Conservation (phyloP, 1,140 invertebrate genomes). For the Lycorma delicatula region DNA sequence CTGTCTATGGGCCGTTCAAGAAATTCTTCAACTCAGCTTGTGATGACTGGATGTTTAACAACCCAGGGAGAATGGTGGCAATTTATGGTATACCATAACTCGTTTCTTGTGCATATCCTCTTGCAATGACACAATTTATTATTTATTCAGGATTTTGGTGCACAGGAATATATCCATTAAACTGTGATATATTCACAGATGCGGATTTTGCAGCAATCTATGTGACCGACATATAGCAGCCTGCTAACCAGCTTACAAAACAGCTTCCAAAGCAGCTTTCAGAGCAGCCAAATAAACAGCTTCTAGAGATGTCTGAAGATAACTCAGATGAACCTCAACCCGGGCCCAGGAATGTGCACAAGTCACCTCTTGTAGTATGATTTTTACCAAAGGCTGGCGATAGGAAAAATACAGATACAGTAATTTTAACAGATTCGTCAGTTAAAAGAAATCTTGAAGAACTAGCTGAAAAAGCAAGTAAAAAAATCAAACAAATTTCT, state of each 20-base stretch:
- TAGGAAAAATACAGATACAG: too few species aligned
- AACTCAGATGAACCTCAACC: too few species aligned
- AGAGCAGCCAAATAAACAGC: too few species aligned
- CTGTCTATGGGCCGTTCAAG: conserved; percentile 34
- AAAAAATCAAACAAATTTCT: too few species aligned
- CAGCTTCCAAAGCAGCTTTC: too few species aligned
- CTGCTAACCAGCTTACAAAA: neutral
- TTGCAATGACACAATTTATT: conserved; percentile 25
- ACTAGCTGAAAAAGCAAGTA: too few species aligned
- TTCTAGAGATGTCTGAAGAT: too few species aligned
- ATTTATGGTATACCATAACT: conserved; percentile 32
- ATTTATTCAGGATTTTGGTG: conserved; percentile 27
- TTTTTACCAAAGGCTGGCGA: too few species aligned
- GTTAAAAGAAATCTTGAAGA: too few species aligned
- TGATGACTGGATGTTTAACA: conserved; percentile 31
- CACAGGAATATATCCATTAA: conserved; percentile 34
- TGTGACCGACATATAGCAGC: conserved; percentile 30
- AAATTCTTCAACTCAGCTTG: conserved; percentile 19
- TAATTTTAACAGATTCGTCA: too few species aligned
- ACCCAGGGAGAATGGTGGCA: conserved; percentile 30
- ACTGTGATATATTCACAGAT: conserved; percentile 34
- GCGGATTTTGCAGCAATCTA: conserved; percentile 33
- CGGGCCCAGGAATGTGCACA: too few species aligned
- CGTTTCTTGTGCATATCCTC: conserved; percentile 25
- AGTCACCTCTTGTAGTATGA: too few species aligned